Evolutionary conservation across 2,113 vertebrate genomes (phyloP).

Genomic region (Dipodomys stephensi): DNA sequence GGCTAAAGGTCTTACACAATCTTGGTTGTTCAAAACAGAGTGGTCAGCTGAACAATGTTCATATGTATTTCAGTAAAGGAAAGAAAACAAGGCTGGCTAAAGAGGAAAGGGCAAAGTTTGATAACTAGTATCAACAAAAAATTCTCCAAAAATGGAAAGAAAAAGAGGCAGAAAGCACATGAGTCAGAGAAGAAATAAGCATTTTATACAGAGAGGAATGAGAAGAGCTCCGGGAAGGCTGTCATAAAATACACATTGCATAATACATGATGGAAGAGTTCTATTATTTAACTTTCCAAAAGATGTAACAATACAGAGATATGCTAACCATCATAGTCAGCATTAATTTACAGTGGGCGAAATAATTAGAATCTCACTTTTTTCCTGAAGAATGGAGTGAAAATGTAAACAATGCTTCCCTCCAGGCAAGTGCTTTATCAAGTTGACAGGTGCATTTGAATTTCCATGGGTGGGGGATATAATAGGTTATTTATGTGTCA

Average conservation of each 20-base stretch:
- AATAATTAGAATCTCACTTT: conserved; percentile 99
- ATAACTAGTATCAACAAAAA: conserved; percentile 72
- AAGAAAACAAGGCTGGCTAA: background rate
- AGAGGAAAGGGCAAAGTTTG: background rate
- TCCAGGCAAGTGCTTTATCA: conserved; percentile 99
- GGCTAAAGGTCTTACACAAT: background rate
- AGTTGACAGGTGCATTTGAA: conserved; percentile 99
- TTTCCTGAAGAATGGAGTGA: conserved; percentile 96
- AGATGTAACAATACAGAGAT: conserved; percentile 90
- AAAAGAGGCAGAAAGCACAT: conserved; percentile 4
- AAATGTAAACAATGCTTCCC: conserved; percentile 99
- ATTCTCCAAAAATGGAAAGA: conserved; percentile 72
- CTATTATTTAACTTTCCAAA: conserved; percentile 91
- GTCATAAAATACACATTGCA: conserved; percentile 86
- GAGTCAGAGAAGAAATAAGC: conserved; percentile 28
- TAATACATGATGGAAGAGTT: conserved; percentile 88
- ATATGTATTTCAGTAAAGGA: background rate
- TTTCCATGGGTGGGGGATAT: conserved; percentile 99
- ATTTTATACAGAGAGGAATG: conserved; percentile 54
- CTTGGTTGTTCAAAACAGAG: background rate
- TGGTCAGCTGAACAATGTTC: background rate
- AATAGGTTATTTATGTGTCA: conserved; percentile 99
- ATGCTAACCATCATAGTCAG: conserved; percentile 93
- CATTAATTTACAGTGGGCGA: conserved; percentile 99
- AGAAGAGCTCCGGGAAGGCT: conserved; percentile 80